Base-by-base conservation (phyloP, 2,797 vertebrate species). In the Lepilemur septentrionalis region DNA sequence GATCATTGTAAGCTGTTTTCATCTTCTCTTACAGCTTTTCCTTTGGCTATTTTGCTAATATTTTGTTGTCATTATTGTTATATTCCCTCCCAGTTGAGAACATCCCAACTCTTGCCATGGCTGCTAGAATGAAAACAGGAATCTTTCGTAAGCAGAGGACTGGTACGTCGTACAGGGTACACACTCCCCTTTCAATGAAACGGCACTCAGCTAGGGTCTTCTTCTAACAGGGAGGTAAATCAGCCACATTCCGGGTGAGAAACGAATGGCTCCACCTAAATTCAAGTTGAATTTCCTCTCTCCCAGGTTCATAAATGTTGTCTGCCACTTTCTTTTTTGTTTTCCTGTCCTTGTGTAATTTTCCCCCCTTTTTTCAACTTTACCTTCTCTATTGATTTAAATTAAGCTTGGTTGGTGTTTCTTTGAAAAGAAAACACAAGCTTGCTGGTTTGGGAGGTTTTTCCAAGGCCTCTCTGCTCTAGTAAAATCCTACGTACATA, bases 401-500 rank as follows among this genome's bases (percentile, higher is more conserved):
- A 97, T 96, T 89, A 98, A 96, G 93, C 93, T 90, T 95, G 69
- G 59, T 95, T 91, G 70, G 84, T 96, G 82, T 97, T 98, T 95
- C 93, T 94, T 96, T 94, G 76, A 95, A 97, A 97, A 96, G 97
- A 93, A 98, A 86, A 96, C 86, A 81, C 7, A 67, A 61, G 5
- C 43, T 65, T 67, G 25, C 92, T 97, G 94, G 95, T 67, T 97
- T 95, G 93, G 81, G 63, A 97, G 94, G 80, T 97, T 98, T 98
- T 97, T 88, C 82, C 94, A 91, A 98, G 96, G 76, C 97, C 96
- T 98, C 97, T 43, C 52, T 81, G 83, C 97, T 95, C 96, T 97
- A 97, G 97, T 98, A 98, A 98, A 98, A 97, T 92, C 78, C 73
- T 97, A 41, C 76, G 46, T 95, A 93, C 3, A 25, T 97, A 97